phyloP scores from a whole-genome alignment of 2,797 vertebrate genomes.

The Pantherophis vulpinus region DNA sequence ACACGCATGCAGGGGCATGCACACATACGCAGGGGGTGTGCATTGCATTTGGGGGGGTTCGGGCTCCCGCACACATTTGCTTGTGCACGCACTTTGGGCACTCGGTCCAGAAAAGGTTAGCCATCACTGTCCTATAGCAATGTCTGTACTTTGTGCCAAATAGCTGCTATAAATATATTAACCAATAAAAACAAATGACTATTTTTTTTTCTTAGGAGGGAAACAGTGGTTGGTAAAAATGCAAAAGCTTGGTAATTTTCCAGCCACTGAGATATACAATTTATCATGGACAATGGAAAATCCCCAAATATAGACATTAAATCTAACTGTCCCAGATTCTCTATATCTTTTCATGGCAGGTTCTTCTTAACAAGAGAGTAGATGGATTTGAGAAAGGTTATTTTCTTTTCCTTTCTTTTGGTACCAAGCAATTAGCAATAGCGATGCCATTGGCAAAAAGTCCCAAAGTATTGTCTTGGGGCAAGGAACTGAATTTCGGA shows the following conservation, averaged over 20 bases:
- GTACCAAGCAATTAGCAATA: neutral
- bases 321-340: neutral
- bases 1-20: too few relatives aligned
- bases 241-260: conserved; percentile 24
- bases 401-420: neutral
- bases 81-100: too few relatives aligned
- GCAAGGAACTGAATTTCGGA: neutral
- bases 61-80: too few relatives aligned
- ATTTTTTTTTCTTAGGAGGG: neutral
- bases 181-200: conserved; percentile 16
- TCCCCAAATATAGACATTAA: neutral
- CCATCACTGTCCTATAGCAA: conserved; percentile 29
- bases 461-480: neutral
- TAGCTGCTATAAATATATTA: conserved; percentile 34
- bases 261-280: conserved; percentile 8
- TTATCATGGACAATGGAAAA: neutral
- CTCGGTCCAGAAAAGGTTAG: too few relatives aligned
- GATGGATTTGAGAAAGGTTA: neutral
- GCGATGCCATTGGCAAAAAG: neutral
- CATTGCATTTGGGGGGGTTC: too few relatives aligned
- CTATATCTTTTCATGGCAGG: neutral
- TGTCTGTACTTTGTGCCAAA: conserved; percentile 50
- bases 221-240: conserved; percentile 25
- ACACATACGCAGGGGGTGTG: too few relatives aligned
- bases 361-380: neutral